Evolutionary conservation across 2,797 vertebrate species (phyloP).

Genomic region (Aldrovandia affinis): DNA sequence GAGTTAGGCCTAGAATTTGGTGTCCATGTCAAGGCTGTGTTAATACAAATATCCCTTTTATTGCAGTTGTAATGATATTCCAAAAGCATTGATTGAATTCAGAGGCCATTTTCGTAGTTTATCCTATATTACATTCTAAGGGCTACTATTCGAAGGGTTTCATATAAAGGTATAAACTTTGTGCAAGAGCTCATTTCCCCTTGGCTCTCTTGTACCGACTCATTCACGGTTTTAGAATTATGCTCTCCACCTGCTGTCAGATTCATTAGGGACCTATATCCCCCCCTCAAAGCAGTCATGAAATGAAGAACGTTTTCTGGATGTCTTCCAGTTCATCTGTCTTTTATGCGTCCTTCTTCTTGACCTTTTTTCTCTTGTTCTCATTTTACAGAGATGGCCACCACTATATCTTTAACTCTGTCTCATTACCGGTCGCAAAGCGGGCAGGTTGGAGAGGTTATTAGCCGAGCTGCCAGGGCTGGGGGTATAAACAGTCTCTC

Average conservation of each 20-base stretch:
- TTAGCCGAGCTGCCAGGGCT: neutral
- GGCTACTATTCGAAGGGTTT: neutral
- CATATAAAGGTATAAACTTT: conserved; percentile 15
- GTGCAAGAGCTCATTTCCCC: neutral
- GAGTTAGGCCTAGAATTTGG: neutral
- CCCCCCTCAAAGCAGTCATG: neutral
- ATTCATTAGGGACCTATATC: neutral
- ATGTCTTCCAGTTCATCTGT: neutral
- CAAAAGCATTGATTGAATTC: neutral
- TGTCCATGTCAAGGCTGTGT: neutral
- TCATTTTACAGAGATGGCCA: neutral
- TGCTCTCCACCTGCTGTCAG: conserved; percentile 20
- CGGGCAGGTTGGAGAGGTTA: neutral
- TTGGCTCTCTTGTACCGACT: neutral
- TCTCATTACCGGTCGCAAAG: conserved; percentile 3
- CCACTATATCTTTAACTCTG: neutral
- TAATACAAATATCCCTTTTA: neutral
- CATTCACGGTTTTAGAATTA: neutral
- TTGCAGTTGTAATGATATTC: neutral
- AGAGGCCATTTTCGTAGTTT: neutral
- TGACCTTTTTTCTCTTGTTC: neutral
- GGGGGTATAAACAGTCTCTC: neutral
- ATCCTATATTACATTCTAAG: neutral
- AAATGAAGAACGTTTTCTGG: neutral
- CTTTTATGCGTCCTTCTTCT: neutral